Conservation (phyloP, 2,888 invertebrate species). For the Cremastinae sp. region DNA sequence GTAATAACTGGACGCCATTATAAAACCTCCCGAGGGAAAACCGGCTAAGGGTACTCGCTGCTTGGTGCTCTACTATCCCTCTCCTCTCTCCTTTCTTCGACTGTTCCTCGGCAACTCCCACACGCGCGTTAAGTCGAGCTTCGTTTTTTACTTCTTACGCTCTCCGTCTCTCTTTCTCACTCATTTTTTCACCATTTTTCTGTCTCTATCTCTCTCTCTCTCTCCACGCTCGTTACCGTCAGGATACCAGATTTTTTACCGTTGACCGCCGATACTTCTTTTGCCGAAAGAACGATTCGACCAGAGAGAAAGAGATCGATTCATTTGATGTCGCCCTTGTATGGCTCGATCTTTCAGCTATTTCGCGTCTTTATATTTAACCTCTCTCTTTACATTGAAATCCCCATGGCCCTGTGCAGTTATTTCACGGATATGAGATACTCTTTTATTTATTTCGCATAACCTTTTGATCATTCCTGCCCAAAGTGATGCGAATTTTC, state of each 20-base stretch:
- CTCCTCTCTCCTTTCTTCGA: conserved; percentile 38
- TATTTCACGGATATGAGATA: no score
- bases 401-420: no score
- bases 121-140: no score
- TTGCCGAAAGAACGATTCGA: conserved; percentile 59
- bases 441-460: no score
- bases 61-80: conserved; percentile 52
- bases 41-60: conserved; percentile 72
- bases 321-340: conserved; percentile 16
- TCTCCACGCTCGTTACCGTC: conserved; percentile 77
- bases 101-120: conserved; percentile 45
- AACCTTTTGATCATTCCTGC: no score
- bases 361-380: conserved; percentile 7
- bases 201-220: conserved; percentile 58
- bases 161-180: conserved; percentile 58
- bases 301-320: conserved; percentile 7
- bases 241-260: conserved; percentile 76
- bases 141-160: no score
- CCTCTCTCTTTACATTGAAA: no score
- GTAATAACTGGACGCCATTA: conserved; percentile 80
- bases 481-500: no score
- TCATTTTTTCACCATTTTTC: conserved; percentile 50
- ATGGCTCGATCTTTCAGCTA: background rate
- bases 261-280: conserved; percentile 75
- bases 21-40: conserved; percentile 79